Evolutionary conservation across 2,888 invertebrate genomes (phyloP).

Genomic region (Metopia argyrocephala): DNA sequence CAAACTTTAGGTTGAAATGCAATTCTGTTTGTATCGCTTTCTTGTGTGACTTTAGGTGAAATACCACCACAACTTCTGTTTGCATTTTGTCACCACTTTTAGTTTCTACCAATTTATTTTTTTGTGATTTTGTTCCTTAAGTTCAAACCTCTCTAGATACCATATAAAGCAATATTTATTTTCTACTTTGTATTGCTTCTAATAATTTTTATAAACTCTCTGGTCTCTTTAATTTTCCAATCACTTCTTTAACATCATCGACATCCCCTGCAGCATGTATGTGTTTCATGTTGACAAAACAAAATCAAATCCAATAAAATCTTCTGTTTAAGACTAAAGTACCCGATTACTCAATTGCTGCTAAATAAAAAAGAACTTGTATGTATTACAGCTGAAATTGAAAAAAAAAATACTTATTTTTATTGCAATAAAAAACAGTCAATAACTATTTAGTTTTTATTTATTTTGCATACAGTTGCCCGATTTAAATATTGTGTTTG

Average conservation of each 20-base stretch:
- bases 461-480: constrained; percentile 24
- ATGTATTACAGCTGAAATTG: constrained; percentile 7
- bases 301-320: constrained; percentile 12
- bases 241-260: constrained; percentile 32
- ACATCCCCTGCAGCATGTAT: constrained; percentile 10
- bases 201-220: background rate
- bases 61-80: too few relatives aligned
- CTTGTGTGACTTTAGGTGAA: too few relatives aligned
- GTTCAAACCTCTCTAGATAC: too few relatives aligned
- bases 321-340: constrained; percentile 43
- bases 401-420: constrained; percentile 25
- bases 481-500: background rate
- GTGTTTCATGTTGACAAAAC: constrained; percentile 34
- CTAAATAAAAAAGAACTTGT: constrained; percentile 18
- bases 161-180: too few relatives aligned
- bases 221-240: constrained; percentile 43
- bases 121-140: background rate
- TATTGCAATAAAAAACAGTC: constrained; percentile 28
- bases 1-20: too few relatives aligned
- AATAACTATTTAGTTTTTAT: constrained; percentile 28
- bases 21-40: too few relatives aligned
- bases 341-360: constrained; percentile 58
- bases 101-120: background rate
- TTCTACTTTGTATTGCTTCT: background rate
- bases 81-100: too few relatives aligned